Evolutionary conservation across 2,888 invertebrate genomes (phyloP).

Genomic region (Mermis nigrescens): DNA sequence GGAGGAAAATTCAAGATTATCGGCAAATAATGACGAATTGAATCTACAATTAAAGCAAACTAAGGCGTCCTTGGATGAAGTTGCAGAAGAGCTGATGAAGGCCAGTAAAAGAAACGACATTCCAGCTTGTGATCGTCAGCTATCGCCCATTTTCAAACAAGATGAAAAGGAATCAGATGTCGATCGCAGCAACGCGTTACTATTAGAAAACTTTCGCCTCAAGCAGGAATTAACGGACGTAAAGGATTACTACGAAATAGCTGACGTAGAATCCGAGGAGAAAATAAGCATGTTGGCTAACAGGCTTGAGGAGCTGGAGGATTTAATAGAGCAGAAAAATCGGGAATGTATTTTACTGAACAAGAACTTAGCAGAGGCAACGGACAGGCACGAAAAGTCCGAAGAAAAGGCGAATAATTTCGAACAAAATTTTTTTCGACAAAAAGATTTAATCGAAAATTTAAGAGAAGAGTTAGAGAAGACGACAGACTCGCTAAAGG

Average conservation of each 20-base stretch:
- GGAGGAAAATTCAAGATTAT: too few species aligned
- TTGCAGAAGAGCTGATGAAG: too few species aligned
- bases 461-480: constrained; percentile 8
- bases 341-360: not conserved
- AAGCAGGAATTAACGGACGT: not conserved
- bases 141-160: too few species aligned
- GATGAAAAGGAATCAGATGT: too few species aligned
- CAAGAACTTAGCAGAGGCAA: not conserved
- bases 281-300: constrained; percentile 2
- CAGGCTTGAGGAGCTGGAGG: not conserved
- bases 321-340: not conserved
- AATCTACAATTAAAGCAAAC: too few species aligned
- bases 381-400: not conserved
- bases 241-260: not conserved
- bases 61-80: too few species aligned
- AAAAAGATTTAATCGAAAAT: constrained; percentile 5
- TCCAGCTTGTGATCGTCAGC: too few species aligned
- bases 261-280: constrained; percentile 3
- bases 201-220: too few species aligned
- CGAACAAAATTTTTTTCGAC: not conserved
- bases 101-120: too few species aligned
- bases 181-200: too few species aligned
- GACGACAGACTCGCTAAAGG: not conserved
- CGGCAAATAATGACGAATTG: too few species aligned
- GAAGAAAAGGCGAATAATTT: not conserved